Evolutionary conservation across 2,888 invertebrate species (phyloP), one percentile per base, ranked within the genome.

Genomic region (Apamea monoglypha): DNA sequence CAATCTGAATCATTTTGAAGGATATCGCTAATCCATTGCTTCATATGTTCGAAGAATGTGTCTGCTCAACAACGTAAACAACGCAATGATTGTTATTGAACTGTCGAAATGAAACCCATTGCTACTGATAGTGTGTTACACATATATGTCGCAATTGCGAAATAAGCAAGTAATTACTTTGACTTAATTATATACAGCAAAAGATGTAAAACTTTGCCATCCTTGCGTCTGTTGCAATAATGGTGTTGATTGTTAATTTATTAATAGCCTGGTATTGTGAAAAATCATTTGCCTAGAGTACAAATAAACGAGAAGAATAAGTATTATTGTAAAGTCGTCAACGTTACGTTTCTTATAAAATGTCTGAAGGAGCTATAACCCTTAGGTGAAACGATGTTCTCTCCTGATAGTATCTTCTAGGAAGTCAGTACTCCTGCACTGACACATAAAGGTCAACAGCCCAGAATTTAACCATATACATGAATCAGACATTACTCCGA

Each of bases 401-500:
- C 61, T 21, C 29, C 36, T 50, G 8, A 50, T 25, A 18, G 12
- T 50, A 25, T 21, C n/a, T n/a, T 14, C 25, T 29, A 40, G 1
- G 12, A 16, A 36, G 18, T 7, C 32, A 40, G 50, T 61, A n/a
- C 50, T 18, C 14, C 40, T 50, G 56, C 16, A 56, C 53, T 53
- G 40, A 32, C 10, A 56, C 21, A 18, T 68, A 63, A 12, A 82
- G 83, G 74, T 77, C 63, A 82, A 61, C 64, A 69, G 69, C 56
- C 63, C 14, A 74, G 32, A 71, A 61, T 80, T 69, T n/a, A 73
- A 36, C 44, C 36, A 4, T 47, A 5, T n/a, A 29, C n/a, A 69
- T 84, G 72, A 86, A 53, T 86, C 86, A 81, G 29, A 16, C 64
- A 66, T 32, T 14, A 76, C 53, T 32, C 36, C 47, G 66, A 74